Evolutionary conservation across 2,888 invertebrate species (phyloP).

Genomic region (Lamellibrachia columna): DNA sequence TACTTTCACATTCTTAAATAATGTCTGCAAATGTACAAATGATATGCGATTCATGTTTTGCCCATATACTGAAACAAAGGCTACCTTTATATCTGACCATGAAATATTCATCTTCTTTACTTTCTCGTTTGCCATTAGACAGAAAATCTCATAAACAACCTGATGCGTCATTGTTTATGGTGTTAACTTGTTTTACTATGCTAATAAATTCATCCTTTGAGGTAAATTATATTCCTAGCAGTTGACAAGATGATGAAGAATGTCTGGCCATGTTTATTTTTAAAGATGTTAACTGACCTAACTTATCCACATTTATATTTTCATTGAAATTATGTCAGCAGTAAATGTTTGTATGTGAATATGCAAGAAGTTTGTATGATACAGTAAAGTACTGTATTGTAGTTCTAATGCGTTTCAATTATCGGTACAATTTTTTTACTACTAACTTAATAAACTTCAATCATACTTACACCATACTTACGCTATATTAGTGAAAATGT

Average conservation of each 20-base stretch:
- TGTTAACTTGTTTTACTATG: background rate
- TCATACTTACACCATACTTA: too few species aligned
- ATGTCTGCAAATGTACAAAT: background rate
- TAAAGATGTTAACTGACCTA: background rate
- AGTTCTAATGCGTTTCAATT: background rate
- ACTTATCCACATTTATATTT: background rate
- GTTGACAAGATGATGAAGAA: background rate
- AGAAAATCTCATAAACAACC: background rate
- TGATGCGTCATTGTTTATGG: background rate
- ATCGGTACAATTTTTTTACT: background rate
- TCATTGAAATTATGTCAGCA: background rate
- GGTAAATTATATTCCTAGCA: background rate
- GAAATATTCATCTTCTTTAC: background rate
- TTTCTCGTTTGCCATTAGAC: background rate
- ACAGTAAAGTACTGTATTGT: background rate
- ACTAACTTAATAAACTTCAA: background rate
- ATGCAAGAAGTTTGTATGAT: background rate
- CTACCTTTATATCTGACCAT: background rate
- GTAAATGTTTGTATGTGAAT: background rate
- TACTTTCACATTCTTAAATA: background rate
- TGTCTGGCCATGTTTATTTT: background rate
- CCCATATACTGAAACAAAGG: background rate
- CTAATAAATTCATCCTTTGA: background rate
- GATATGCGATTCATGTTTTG: background rate
- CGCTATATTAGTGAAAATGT: too few species aligned